Conservation (phyloP, 2,113 vertebrate genomes). For the Phalacrocorax pelagicus region DNA sequence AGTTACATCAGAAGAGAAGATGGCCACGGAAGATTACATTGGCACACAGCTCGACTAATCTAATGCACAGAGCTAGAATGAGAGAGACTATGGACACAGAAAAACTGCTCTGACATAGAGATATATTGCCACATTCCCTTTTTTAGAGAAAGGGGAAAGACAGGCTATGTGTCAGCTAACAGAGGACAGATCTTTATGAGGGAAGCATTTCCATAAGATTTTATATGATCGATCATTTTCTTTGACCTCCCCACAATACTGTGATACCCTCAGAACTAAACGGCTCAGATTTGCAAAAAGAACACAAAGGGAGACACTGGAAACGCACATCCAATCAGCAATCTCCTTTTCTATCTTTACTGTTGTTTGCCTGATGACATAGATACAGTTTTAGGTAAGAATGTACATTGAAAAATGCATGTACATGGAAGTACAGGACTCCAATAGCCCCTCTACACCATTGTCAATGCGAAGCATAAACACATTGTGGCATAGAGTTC, state of each 20-base stretch:
- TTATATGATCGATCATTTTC: background rate
- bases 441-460: background rate
- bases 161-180: background rate
- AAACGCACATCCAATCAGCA: background rate
- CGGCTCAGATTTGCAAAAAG: background rate
- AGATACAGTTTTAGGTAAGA: background rate
- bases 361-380: background rate
- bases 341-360: background rate
- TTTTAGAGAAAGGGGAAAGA: background rate
- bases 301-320: background rate
- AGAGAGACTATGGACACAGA: background rate
- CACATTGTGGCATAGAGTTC: too few relatives aligned
- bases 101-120: constrained; percentile 1
- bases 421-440: background rate
- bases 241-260: background rate
- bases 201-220: background rate
- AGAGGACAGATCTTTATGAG: background rate
- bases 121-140: background rate
- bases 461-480: background rate
- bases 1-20: constrained; percentile 12
- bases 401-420: background rate
- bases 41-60: background rate
- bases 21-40: background rate
- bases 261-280: background rate
- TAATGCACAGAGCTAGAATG: background rate